These are phyloP conservation scores for Drosophila rufa DNA, from an alignment of 1,140 invertebrate species.

Conservation along the genomic window DNA sequence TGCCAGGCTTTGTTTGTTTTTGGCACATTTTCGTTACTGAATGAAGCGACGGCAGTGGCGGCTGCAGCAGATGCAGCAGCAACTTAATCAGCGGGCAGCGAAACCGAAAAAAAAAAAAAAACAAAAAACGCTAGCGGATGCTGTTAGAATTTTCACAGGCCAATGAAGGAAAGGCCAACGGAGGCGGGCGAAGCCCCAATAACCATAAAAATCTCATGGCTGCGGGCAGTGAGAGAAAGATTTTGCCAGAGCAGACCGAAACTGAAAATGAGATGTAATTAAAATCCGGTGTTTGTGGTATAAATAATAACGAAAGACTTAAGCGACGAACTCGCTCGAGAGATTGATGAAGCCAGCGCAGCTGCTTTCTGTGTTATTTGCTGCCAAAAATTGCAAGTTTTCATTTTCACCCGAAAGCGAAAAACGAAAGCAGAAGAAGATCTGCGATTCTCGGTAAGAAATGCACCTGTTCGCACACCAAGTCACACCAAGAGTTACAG, in stretches of 20 bases:
- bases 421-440: conserved; percentile 46
- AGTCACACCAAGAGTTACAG: conserved; percentile 34
- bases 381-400: conserved; percentile 46
- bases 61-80: conserved; percentile 42
- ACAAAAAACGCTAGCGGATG: conserved; percentile 68
- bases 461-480: conserved; percentile 61
- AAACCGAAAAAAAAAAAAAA: conserved; percentile 35
- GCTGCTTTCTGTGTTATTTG: conserved; percentile 50
- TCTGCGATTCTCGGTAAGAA: conserved; percentile 23
- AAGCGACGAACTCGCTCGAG: conserved; percentile 57
- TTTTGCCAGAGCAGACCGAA: conserved; percentile 45
- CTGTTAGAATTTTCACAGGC: conserved; percentile 73
- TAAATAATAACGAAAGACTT: conserved; percentile 69
- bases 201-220: conserved; percentile 47
- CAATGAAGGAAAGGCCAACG: conserved; percentile 16
- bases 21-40: conserved; percentile 58
- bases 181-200: conserved; percentile 31
- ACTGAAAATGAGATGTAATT: conserved; percentile 51
- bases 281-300: conserved; percentile 45
- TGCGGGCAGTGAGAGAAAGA: conserved; percentile 46
- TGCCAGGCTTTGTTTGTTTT: conserved; percentile 61
- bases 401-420: conserved; percentile 62
- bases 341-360: conserved; percentile 46
- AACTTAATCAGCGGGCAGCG: conserved; percentile 75
- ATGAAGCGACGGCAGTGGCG: conserved; percentile 15